Base-by-base conservation (phyloP, 2,113 vertebrate genomes). In the Lamprotornis superbus region DNA sequence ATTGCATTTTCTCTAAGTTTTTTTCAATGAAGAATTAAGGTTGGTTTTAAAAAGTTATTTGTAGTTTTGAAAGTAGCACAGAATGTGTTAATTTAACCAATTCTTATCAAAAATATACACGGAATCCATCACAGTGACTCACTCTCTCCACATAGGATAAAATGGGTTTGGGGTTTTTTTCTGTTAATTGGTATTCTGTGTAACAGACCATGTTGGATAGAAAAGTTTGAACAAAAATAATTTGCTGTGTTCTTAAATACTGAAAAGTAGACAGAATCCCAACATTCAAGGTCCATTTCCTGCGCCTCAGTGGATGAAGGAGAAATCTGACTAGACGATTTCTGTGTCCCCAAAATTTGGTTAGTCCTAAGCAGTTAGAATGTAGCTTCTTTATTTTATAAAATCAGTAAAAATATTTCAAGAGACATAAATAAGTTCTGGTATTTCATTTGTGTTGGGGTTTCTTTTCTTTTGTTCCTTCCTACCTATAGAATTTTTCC, bases 221-320 rank as follows among this genome's bases (percentile, higher is more conserved):
- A 52, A 68, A 80, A 11, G 2, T 53, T 60, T 76, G 9, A 83
- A 61, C 19, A 73, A 76, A 67, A 93, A 82, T 33, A 75, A 60
- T 35, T 57, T 74, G 1, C 11, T 67, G 11, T 70, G 30, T 33
- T 60, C 39, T 70, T 63, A 79, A 55, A 65, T 67, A 68, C 22
- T 33, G 33, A 60, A 76, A 56, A 87, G 15, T 25, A 46, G 18
- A 27, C 20, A 47, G 30, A 21, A 63, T 74, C 7, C n/a, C 10
- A 59, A 1, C 6, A 33, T 55, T 77, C 8, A 20, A 1, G 6
- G 33, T 42, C 20, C 5, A 17, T 12, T 81, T 77, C 6, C 31
- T 44, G 20, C 0, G 0, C 8, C 15, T 57, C 1, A 63, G 28
- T 33, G 10, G 7, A n/a, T 81, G 52, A 65, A 70, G 12, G 33